These are phyloP conservation scores for Siphonodentalium dalli DNA, from an alignment of 2,888 invertebrate species.

Conservation along the genomic window DNA sequence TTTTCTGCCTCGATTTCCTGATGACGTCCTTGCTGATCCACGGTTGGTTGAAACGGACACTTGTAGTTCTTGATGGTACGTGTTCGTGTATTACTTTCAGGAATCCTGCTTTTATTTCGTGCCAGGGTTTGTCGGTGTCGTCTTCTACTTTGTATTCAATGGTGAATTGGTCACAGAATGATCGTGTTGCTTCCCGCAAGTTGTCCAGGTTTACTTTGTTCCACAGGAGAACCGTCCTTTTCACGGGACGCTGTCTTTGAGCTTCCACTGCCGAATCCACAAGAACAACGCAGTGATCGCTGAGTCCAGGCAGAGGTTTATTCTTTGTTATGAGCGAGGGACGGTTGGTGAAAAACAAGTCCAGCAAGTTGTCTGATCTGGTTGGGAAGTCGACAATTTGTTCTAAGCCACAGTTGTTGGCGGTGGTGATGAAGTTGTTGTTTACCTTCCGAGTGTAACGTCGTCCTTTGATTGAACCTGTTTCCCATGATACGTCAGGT, in stretches of 20 bases:
- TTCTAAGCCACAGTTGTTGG: slow-evolving; percentile 1
- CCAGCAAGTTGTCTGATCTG: slow-evolving; percentile 2
- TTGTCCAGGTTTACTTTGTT: neutral
- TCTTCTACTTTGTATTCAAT: too few relatives aligned
- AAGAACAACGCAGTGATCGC: slow-evolving; percentile 15
- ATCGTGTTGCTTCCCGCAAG: too few relatives aligned
- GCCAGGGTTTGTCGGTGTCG: too few relatives aligned
- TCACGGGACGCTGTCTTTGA: neutral
- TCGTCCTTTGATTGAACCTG: slow-evolving; percentile 11
- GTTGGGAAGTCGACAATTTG: slow-evolving; percentile 13
- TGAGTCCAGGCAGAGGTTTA: slow-evolving; percentile 8
- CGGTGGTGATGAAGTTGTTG: slow-evolving; percentile 6
- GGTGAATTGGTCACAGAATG: too few relatives aligned
- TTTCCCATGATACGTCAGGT: slow-evolving; percentile 15
- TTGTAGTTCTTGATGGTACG: too few relatives aligned
- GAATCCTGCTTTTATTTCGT: too few relatives aligned
- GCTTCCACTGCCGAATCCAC: slow-evolving; percentile 4
- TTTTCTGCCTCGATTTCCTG: too few relatives aligned
- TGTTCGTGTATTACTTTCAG: too few relatives aligned
- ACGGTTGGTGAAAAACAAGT: slow-evolving; percentile 18
- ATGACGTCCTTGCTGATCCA: too few relatives aligned
- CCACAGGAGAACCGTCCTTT: slow-evolving; percentile 7
- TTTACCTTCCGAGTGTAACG: slow-evolving; percentile 15
- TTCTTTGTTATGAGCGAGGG: slow-evolving; percentile 7
- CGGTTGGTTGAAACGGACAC: too few relatives aligned